A percentile compares a stretch with the other conserved stretches of the same genome.
Evolutionary conservation across 1,140 invertebrate genomes (phyloP).

Genomic region (Diprion similis): DNA sequence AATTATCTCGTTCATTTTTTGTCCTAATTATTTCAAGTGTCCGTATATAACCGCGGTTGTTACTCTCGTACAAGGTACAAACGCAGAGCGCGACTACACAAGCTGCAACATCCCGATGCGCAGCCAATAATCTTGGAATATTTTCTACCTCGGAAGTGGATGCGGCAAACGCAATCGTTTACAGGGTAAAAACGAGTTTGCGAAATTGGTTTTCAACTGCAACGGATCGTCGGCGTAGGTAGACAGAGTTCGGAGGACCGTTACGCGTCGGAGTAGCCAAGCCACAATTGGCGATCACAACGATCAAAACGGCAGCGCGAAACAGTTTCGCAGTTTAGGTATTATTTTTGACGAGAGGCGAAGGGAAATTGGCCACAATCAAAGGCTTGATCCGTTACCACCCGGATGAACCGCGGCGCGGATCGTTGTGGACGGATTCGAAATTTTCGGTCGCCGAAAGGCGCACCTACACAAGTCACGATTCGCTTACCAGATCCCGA

Average conservation of each 20-base stretch:
- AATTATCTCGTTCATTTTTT: too few relatives aligned
- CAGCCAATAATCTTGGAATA: neutral
- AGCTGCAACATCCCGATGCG: neutral
- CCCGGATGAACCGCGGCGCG: neutral
- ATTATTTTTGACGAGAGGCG: neutral
- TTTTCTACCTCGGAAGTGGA: neutral
- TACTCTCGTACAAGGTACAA: neutral
- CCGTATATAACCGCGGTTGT: too few relatives aligned
- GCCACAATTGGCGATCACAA: neutral
- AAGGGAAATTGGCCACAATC: neutral
- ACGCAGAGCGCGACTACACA: neutral
- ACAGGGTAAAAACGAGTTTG: neutral
- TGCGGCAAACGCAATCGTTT: neutral
- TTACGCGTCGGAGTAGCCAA: neutral
- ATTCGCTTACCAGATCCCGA: neutral
- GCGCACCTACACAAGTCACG: neutral
- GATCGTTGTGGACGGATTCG: neutral
- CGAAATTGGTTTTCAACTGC: constrained; percentile 2
- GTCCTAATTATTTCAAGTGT: too few relatives aligned
- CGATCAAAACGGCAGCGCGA: neutral
- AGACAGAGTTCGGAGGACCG: neutral
- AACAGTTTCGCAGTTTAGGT: neutral
- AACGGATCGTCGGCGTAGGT: neutral
- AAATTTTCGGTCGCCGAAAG: neutral
- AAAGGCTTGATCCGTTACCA: neutral